Evolutionary conservation across 1,140 invertebrate genomes (phyloP).

Genomic region (Oryctes rhinoceros): DNA sequence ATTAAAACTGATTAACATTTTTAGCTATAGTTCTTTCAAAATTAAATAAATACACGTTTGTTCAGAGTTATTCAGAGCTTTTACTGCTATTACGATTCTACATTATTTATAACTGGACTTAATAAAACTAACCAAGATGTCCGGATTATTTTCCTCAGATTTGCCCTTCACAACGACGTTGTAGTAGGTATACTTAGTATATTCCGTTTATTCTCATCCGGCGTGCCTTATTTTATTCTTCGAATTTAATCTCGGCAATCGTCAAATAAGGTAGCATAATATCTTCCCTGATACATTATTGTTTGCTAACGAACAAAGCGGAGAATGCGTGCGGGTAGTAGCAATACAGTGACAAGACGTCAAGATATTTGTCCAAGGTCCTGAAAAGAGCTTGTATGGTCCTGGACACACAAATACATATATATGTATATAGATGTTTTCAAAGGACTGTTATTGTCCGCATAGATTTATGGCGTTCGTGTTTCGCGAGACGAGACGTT

Average conservation of each 20-base stretch:
- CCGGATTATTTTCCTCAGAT: background rate
- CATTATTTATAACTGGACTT: background rate
- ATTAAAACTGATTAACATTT: too few species aligned
- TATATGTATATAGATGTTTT: background rate
- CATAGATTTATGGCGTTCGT: background rate
- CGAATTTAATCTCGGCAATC: constrained; percentile 9
- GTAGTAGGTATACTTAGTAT: background rate
- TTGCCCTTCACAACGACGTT: background rate
- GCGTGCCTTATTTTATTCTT: background rate
- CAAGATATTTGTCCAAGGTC: constrained; percentile 2
- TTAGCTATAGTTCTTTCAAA: too few species aligned
- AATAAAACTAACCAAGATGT: background rate
- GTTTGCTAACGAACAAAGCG: background rate
- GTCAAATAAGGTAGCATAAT: background rate
- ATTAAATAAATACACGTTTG: too few species aligned
- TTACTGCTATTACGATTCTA: too few species aligned
- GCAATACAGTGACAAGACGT: background rate
- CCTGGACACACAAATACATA: background rate
- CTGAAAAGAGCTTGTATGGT: background rate
- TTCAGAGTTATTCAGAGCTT: too few species aligned
- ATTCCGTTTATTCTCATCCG: background rate
- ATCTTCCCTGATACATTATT: background rate
- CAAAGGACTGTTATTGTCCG: background rate
- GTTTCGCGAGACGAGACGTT: background rate
- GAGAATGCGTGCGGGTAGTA: background rate